These are phyloP conservation scores for Leptinotarsa lineolata DNA, from an alignment of 1,140 invertebrate species.

Conservation along the genomic window DNA sequence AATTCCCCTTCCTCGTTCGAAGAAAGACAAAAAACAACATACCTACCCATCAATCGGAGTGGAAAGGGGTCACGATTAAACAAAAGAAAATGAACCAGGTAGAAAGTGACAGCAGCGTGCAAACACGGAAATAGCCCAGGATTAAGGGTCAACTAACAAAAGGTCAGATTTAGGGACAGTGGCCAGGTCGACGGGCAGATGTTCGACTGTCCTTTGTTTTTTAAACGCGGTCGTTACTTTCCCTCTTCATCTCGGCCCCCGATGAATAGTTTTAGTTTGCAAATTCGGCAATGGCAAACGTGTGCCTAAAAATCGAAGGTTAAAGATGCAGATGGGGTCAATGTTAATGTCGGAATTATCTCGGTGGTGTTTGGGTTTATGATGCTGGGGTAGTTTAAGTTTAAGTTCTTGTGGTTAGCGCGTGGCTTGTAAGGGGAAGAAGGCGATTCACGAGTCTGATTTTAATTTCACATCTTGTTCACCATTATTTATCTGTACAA, in stretches of 20 bases:
- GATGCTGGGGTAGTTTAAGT: conserved; percentile 3
- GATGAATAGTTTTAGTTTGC: conserved; percentile 1
- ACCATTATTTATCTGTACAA: no score
- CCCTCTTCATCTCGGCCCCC: not conserved
- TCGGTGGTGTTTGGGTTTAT: not conserved
- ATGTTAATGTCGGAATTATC: conserved; percentile 18
- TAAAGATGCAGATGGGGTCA: conserved; percentile 19
- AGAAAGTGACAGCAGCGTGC: conserved; percentile 22
- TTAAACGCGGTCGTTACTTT: conserved; percentile 27
- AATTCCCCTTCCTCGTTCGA: not conserved
- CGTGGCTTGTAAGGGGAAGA: conserved; percentile 6
- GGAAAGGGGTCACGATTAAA: conserved; percentile 26
- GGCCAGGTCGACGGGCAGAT: conserved; percentile 38
- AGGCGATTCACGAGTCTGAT: not conserved
- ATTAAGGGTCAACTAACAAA: conserved; percentile 34
- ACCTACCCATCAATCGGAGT: conserved; percentile 22
- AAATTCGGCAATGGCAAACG: conserved; percentile 2
- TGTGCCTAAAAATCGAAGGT: conserved; percentile 14
- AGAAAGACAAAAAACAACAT: conserved; percentile 12
- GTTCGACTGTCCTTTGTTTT: conserved; percentile 35
- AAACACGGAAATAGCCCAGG: conserved; percentile 30
- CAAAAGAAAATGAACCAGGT: conserved; percentile 28
- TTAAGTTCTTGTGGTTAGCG: conserved; percentile 18
- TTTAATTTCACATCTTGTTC: no score
- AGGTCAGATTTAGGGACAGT: conserved; percentile 45